Evolutionary conservation across 2,113 vertebrate genomes (phyloP).

Genomic region (Nesoenas mayeri): DNA sequence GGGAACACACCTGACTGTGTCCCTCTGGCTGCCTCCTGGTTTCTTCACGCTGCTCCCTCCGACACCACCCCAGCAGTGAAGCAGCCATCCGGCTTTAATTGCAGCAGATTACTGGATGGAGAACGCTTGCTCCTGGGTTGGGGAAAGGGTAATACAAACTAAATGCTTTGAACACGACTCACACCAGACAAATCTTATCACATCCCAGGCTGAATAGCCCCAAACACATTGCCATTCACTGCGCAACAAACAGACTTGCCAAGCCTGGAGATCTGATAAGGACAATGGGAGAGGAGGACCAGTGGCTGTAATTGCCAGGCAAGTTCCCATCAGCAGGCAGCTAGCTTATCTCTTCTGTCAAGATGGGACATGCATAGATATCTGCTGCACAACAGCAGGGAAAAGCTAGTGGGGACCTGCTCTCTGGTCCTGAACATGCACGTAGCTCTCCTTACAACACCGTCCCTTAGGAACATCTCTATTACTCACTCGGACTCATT

Average conservation of each 20-base stretch:
- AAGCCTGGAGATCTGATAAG: slow-evolving; percentile 28
- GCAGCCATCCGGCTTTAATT: not conserved
- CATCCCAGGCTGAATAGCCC: not conserved
- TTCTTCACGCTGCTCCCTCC: not conserved
- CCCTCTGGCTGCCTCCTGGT: not conserved
- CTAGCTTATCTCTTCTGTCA: slow-evolving; percentile 53
- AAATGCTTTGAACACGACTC: not conserved
- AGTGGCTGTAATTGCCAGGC: not conserved
- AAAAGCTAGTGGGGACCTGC: slow-evolving; percentile 32
- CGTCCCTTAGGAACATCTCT: slow-evolving; percentile 17
- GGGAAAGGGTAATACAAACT: not conserved
- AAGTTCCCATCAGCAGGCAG: not conserved
- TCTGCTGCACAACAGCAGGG: slow-evolving; percentile 11
- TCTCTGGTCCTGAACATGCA: not conserved
- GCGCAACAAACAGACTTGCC: not conserved
- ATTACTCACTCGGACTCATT: not conserved
- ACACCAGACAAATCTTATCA: not conserved
- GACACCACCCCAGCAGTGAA: not conserved
- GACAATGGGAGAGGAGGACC: not conserved
- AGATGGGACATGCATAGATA: not conserved
- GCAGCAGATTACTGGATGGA: not conserved
- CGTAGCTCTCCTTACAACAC: not conserved
- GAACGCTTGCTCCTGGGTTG: not conserved
- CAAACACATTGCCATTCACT: not conserved
- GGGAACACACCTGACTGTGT: not conserved